Percentiles rank a stretch among this genome's conserved stretches.
phyloP scores from a whole-genome alignment of 2,888 invertebrate species.

The Steinernema scapterisci region DNA sequence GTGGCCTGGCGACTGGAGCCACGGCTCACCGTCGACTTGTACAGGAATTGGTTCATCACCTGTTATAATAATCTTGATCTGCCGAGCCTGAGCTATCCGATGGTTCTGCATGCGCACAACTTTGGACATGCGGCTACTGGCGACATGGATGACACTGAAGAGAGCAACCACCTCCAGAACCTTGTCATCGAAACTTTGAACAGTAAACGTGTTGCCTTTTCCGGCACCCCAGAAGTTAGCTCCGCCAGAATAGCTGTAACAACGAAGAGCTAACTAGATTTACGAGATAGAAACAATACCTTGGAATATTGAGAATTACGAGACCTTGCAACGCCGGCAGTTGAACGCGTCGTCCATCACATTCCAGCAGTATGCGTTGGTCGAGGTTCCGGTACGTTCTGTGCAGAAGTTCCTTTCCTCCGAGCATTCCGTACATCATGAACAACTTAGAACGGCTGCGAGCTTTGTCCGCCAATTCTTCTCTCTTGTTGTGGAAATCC shows the following conservation, averaged over 20 bases:
- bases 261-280: too few species aligned
- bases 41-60: constrained; percentile 87
- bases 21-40: constrained; percentile 95
- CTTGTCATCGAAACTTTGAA: constrained; percentile 92
- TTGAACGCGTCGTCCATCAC: constrained; percentile 92
- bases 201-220: constrained; percentile 75
- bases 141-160: constrained; percentile 96
- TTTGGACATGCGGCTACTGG: constrained; percentile 77
- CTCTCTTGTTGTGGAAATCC: constrained; percentile 94
- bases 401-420: constrained; percentile 73
- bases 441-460: constrained; percentile 85
- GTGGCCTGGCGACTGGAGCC: constrained; percentile 95
- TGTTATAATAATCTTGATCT: constrained; percentile 91
- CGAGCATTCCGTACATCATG: constrained; percentile 82
- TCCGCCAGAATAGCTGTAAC: constrained; percentile 88
- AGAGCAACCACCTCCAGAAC: constrained; percentile 96
- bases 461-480: constrained; percentile 89
- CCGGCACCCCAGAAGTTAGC: constrained; percentile 91
- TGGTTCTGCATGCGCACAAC: constrained; percentile 94
- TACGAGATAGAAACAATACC: too few species aligned
- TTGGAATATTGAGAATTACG: constrained; percentile 91
- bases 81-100: constrained; percentile 76
- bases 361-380: constrained; percentile 90
- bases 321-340: constrained; percentile 90
- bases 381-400: constrained; percentile 94